These are phyloP conservation scores for Herpetotheres cachinnans DNA, from an alignment of 2,113 vertebrate species.

Conservation along the genomic window DNA sequence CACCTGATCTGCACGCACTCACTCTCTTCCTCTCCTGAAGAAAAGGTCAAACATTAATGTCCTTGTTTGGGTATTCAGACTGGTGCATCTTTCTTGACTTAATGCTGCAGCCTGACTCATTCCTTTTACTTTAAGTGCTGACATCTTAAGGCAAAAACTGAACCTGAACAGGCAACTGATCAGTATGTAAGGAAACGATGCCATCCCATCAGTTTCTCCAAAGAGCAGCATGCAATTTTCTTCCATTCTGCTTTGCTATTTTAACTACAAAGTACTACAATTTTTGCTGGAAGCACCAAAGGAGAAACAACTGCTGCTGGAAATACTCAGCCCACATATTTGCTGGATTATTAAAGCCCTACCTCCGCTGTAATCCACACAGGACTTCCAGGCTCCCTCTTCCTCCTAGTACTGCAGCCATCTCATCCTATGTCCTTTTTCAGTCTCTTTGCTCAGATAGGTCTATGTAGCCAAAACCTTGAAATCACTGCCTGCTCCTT, in stretches of 20 bases:
- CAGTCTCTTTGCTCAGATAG: not conserved
- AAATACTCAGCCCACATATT: not conserved
- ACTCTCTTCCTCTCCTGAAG: not conserved
- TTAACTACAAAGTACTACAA: not conserved
- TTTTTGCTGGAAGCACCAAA: not conserved
- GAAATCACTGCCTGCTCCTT: not conserved
- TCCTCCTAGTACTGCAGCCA: not conserved
- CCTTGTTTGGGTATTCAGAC: not conserved
- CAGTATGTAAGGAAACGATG: accelerated
- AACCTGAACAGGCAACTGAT: not conserved
- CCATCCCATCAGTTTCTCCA: not conserved
- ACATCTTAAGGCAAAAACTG: not conserved
- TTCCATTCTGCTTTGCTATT: not conserved
- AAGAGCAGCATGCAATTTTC: not conserved
- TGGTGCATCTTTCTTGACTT: not conserved
- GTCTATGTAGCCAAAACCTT: not conserved
- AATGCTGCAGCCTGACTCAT: not conserved
- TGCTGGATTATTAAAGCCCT: not conserved
- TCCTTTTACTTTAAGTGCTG: not conserved
- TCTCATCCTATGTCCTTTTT: not conserved
- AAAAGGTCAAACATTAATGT: not conserved
- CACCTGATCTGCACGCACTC: not conserved
- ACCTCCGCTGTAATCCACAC: not conserved
- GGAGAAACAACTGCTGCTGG: not conserved
- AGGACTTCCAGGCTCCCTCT: not conserved